Evolutionary conservation across 2,888 invertebrate genomes (phyloP), one percentile per base, ranked within the genome.

Genomic region (Nephrotoma guestfalica): DNA sequence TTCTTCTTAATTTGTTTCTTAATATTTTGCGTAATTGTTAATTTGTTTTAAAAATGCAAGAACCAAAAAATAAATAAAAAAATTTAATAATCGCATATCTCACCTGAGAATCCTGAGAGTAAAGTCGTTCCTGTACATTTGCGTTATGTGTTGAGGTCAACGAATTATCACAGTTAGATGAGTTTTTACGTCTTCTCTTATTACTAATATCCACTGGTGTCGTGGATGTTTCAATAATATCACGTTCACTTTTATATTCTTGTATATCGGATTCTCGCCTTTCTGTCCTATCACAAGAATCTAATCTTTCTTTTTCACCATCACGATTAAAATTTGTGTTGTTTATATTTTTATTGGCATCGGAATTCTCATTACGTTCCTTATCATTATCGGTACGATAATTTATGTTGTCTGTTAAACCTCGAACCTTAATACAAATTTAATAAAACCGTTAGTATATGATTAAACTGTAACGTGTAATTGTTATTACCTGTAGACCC

Each of bases 391-490:
- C 91, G 88, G 91, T 89, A 88, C 91, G 91, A 89, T 91, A 92
- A 88, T 91, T 91, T 89, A 92, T 89, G 89, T 91, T 95, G 93
- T 97, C 97, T 90, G 97, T 96, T 91, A 97, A 94, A 90, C 97
- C 97, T 92, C 97, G 93, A 88, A 96, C 92, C 92, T 92, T 87
- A 2, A 87, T 83, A 51, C 83, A 47, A 87, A 84, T 51, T 87
- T 15, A 85, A 57, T 15, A 41, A 51, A 41, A 41, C 13, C 9
- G 13, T n/a, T 43, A 41, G 11, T 6, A 84, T 40, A 30, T 6
- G 41, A 84, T 7, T 84, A 40, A 6, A n/a, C 18, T 45, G 11
- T n/a, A 30, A 7, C 4, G 6, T 71, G 18, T 30, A 30, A n/a
- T 86, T 86, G 6, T 47, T 13, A 86, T 86, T 90, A 94, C 96